Conservation (phyloP, 2,888 invertebrate genomes). For the Xanthia togata region DNA sequence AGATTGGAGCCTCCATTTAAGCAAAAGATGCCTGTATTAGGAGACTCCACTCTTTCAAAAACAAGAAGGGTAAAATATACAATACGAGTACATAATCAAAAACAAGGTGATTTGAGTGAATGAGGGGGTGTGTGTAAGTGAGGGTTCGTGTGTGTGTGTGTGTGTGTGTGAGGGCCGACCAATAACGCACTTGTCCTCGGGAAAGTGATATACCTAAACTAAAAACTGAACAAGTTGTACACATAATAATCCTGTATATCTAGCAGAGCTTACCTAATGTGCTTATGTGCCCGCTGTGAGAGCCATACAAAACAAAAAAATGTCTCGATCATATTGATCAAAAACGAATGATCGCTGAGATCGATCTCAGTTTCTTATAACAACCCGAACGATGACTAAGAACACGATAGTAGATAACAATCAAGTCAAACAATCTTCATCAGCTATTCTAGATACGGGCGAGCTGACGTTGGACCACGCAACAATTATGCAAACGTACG, state of each 20-base stretch:
- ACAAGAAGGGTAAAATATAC: too few relatives aligned
- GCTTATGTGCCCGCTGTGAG: background rate
- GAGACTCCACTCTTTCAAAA: too few relatives aligned
- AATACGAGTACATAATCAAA: too few relatives aligned
- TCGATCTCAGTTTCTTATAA: background rate
- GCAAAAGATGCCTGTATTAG: too few relatives aligned
- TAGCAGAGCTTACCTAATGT: background rate
- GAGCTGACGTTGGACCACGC: conserved; percentile 28
- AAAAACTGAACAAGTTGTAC: too few relatives aligned
- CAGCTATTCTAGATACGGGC: conserved; percentile 40
- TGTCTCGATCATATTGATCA: background rate
- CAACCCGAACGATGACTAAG: background rate
- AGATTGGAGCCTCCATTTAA: too few relatives aligned
- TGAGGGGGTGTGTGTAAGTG: too few relatives aligned
- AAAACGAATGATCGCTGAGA: background rate
- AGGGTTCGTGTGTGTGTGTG: too few relatives aligned
- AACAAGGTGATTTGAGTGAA: too few relatives aligned
- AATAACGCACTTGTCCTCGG: too few relatives aligned
- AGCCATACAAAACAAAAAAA: background rate
- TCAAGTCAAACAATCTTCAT: conserved; percentile 27
- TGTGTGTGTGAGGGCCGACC: too few relatives aligned
- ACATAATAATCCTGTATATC: background rate
- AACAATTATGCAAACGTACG: conserved; percentile 36
- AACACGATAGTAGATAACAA: conserved; percentile 13
- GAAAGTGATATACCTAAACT: too few relatives aligned